These are phyloP conservation scores for Micrasema minimum DNA, from an alignment of 1,140 invertebrate genomes.

Conservation along the genomic window DNA sequence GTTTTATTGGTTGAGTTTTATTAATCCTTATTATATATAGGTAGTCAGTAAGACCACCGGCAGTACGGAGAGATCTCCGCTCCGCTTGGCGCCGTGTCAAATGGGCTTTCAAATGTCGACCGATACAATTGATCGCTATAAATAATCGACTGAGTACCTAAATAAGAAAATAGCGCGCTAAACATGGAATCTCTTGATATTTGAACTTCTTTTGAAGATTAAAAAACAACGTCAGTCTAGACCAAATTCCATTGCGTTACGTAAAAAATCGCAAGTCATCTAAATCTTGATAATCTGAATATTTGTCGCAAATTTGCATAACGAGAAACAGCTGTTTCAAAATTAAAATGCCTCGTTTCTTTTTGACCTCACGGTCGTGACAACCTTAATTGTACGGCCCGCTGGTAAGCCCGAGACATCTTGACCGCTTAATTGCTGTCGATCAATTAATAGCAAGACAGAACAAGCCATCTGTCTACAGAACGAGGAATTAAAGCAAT, in stretches of 20 bases:
- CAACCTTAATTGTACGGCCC: constrained; percentile 31
- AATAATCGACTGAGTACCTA: constrained; percentile 25
- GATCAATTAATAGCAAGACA: constrained; percentile 32
- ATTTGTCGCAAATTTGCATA: not conserved
- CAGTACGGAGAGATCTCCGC: constrained; percentile 1
- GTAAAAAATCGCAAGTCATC: not conserved
- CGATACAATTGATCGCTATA: constrained; percentile 30
- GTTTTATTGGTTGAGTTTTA: too few species aligned
- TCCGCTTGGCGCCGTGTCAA: constrained; percentile 40
- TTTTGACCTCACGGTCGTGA: constrained; percentile 27
- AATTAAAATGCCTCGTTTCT: constrained; percentile 11
- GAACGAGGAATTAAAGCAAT: constrained; percentile 31
- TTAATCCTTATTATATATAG: too few species aligned
- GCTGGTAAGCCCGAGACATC: constrained; percentile 25
- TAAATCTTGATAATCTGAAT: not conserved
- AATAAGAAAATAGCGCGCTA: not conserved
- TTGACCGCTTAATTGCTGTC: constrained; percentile 39
- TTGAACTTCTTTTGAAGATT: not conserved
- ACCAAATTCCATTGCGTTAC: not conserved
- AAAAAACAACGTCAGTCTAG: not conserved
- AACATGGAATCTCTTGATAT: not conserved
- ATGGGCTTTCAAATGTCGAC: constrained; percentile 35
- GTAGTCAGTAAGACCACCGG: not conserved
- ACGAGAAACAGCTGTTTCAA: constrained; percentile 1
- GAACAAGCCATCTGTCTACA: constrained; percentile 37